Evolutionary conservation across 2,113 vertebrate genomes (phyloP).

Genomic region (Myotis yumanensis): DNA sequence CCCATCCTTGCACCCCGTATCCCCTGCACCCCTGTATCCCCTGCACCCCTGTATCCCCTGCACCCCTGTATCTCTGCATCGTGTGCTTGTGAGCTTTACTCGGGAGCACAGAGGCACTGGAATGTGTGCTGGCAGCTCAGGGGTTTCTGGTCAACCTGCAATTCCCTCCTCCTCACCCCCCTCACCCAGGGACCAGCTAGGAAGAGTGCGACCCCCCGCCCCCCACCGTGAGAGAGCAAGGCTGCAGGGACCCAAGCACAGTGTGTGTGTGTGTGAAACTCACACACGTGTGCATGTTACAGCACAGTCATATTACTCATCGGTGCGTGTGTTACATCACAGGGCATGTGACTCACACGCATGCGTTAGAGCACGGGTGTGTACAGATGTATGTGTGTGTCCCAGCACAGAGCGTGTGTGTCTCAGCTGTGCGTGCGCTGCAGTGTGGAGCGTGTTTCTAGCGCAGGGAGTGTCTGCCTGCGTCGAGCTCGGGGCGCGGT

Average conservation of each 20-base stretch:
- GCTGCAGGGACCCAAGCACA: rapidly evolving
- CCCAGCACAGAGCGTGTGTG: not conserved
- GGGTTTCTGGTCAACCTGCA: too few species aligned
- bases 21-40: too few species aligned
- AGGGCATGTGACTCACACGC: not conserved
- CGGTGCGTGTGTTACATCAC: not conserved
- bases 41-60: too few species aligned
- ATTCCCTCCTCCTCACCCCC: not conserved
- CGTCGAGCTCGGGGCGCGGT: not conserved
- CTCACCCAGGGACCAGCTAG: too few species aligned
- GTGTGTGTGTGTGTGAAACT: not conserved
- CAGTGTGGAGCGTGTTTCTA: constrained; percentile 72
- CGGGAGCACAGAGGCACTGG: not conserved
- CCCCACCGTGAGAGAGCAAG: rapidly evolving
- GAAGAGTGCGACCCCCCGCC: not conserved
- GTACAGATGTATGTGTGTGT: not conserved
- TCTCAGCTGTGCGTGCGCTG: not conserved
- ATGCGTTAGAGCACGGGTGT: not conserved
- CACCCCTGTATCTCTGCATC: too few species aligned
- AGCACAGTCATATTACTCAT: not conserved
- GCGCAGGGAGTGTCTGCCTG: constrained; percentile 70
- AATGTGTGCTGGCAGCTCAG: not conserved
- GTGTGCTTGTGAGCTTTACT: too few species aligned
- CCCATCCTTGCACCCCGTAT: too few species aligned
- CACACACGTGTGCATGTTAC: not conserved